Evolutionary conservation across 2,797 vertebrate genomes (phyloP).

Genomic region (Centroberyx gerrardi): DNA sequence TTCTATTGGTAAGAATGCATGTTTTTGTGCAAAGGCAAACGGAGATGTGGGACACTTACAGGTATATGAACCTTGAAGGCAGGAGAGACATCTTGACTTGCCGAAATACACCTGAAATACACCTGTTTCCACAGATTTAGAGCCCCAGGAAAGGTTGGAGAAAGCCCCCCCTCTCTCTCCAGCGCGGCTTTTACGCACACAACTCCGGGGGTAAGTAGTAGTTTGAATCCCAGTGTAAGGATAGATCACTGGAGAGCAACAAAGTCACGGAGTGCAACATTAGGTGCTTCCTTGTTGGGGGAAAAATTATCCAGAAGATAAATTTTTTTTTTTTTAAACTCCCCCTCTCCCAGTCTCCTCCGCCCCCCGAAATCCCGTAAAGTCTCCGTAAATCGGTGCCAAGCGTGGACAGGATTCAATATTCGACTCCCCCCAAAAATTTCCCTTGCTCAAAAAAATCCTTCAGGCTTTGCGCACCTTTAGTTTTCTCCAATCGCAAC

Average conservation of each 20-base stretch:
- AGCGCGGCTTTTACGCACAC: constrained; percentile 82
- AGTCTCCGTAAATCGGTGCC: constrained; percentile 60
- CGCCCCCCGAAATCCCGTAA: constrained; percentile 44
- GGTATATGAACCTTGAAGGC: constrained; percentile 89
- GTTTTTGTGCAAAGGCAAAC: constrained; percentile 45
- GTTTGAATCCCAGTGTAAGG: constrained; percentile 79
- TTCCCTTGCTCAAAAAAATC: constrained; percentile 62
- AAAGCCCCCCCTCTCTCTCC: constrained; percentile 64
- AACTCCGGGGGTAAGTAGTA: constrained; percentile 76
- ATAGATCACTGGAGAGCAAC: constrained; percentile 76
- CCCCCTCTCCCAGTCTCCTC: constrained; percentile 57
- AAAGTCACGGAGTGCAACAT: constrained; percentile 84
- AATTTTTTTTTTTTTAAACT: constrained; percentile 21
- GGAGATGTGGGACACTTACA: constrained; percentile 82
- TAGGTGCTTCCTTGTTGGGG: constrained; percentile 83
- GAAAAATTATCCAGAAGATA: constrained; percentile 64
- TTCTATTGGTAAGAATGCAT: constrained; percentile 89
- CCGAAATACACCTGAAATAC: constrained; percentile 80
- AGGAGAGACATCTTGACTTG: constrained; percentile 86
- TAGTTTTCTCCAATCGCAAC: constrained; percentile 38
- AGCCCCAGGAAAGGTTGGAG: constrained; percentile 76
- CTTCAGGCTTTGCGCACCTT: constrained; percentile 55
- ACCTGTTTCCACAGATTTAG: constrained; percentile 87
- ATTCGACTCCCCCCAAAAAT: constrained; percentile 45
- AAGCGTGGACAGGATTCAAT: constrained; percentile 46